These are phyloP conservation scores for Porites lutea DNA, from an alignment of 64 coral and sea anemone species.

Conservation along the genomic window DNA sequence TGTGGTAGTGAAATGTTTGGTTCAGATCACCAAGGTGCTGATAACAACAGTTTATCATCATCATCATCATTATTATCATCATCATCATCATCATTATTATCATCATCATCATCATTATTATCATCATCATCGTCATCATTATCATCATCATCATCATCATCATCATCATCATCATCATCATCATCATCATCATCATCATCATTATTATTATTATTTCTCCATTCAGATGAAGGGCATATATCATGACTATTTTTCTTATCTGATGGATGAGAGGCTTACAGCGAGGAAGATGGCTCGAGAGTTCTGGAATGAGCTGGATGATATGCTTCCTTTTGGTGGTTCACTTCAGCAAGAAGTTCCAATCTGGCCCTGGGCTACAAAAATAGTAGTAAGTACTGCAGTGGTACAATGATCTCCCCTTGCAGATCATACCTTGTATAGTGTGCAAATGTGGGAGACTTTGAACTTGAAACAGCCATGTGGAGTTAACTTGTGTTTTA, in stretches of 20 bases:
- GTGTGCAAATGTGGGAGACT: no score
- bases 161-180: background rate
- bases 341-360: slow-evolving; percentile 82
- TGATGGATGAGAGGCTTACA: slow-evolving; percentile 71
- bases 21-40: no score
- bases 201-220: background rate
- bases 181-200: background rate
- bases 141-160: background rate
- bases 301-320: slow-evolving; percentile 84
- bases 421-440: no score
- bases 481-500: no score
- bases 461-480: no score
- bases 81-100: background rate
- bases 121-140: background rate
- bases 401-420: no score
- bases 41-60: no score
- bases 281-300: slow-evolving; percentile 86
- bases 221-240: slow-evolving; percentile 91
- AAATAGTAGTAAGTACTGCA: slow-evolving; percentile 66
- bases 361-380: slow-evolving; percentile 90
- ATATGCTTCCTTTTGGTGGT: slow-evolving; percentile 70
- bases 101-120: background rate
- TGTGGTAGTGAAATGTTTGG: no score
- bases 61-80: background rate
- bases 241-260: slow-evolving; percentile 75